Base-by-base conservation (phyloP, 1,140 invertebrate genomes). In the Hesperophylax magnus region DNA sequence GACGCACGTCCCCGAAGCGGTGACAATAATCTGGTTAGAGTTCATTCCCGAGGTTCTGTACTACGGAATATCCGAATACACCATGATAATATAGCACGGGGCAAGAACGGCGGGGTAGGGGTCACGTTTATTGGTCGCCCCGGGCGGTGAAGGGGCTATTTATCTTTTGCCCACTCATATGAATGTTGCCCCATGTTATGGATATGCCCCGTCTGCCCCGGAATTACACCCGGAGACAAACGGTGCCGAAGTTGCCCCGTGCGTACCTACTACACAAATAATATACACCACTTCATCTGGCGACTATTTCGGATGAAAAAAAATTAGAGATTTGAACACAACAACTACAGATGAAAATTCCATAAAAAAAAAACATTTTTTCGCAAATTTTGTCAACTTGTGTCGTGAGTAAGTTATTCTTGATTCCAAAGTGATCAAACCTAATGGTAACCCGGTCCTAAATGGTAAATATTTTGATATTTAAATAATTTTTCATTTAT, bases 111-210 rank as follows among this genome's bases (percentile, higher is more conserved):
- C 18, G 74, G 34, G 53, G 22, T 9, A 52, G 60, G 79, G 79
- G 82, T 79, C 79, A 79, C 82, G 82, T 83, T 78, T 82, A 81
- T 78, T 83, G 79, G 67, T 53, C 79, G 78, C 78, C 82, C 79
- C 74, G 56, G 81, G 82, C 82, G 82, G 76, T 74, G 82, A 83
- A 81, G 77, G 78, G 82, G 82, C 82, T 81, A 81, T 83, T 83
- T 83, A 79, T 83, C 82, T 83, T 83, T 78, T 83, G 79, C 72
- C 78, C 81, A 47, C 78, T 80, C 82, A 58, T 81, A 83, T 83
- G 82, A 83, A 79, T 81, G 78, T 77, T 76, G 72, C 54, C 77
- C 69, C 81, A 72, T 71, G 81, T 82, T 82, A 82, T 82, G 81
- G 78, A 82, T 82, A 82, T 82, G 81, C 78, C 72, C 67, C 67